Conservation (phyloP, 30 jellyfish, hydroid and myxozoan genomes). For the Turritopsis dohrnii region DNA sequence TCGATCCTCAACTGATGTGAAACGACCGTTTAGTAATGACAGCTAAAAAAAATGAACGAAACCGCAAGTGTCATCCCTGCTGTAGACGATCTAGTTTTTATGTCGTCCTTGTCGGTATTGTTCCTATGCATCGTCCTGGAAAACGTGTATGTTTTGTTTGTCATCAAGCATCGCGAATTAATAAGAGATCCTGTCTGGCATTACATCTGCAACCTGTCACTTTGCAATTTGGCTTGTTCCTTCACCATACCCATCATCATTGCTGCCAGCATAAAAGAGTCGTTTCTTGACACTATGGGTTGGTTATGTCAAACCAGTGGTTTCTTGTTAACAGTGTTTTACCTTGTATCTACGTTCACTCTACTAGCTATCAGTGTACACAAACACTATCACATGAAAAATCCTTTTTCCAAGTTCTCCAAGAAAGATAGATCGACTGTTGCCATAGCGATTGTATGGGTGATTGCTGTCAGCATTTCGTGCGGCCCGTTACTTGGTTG, state of each 20-base stretch:
- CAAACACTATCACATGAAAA: not conserved
- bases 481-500: constrained; percentile 14
- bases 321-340: not conserved
- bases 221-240: not conserved
- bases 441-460: not conserved
- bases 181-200: not conserved
- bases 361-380: not conserved
- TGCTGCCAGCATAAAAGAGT: not conserved
- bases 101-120: not conserved
- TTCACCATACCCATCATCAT: not conserved
- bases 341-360: not conserved
- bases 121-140: not conserved
- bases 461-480: not conserved
- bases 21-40: not conserved
- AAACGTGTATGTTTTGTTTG: not conserved
- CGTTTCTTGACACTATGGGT: not conserved
- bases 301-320: not conserved
- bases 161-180: not conserved
- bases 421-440: not conserved
- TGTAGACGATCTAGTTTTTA: not conserved
- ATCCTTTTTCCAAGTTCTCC: not conserved
- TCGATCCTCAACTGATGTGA: not conserved
- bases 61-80: not conserved
- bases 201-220: not conserved
- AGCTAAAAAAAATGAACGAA: not conserved